A percentile compares a stretch with the other conserved stretches of the same genome.
phyloP scores from a whole-genome alignment of 2,113 vertebrate species.

The Mus spicilegus region DNA sequence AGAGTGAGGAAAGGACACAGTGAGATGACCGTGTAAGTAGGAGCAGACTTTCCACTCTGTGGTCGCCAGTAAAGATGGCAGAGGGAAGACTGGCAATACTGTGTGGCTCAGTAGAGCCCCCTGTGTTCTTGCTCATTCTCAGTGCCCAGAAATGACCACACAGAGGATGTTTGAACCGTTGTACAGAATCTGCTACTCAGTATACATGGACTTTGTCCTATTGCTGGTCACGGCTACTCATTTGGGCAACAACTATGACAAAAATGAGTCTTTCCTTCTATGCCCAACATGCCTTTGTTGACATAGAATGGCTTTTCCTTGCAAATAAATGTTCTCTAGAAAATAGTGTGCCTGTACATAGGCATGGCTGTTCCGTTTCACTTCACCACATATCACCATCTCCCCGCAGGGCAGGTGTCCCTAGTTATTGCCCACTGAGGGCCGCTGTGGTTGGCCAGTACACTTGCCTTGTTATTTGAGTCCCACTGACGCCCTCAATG shows the following conservation, averaged over 20 bases:
- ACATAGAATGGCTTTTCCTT: slow-evolving; percentile 57
- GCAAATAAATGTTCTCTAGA: slow-evolving; percentile 44
- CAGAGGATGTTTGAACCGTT: background rate
- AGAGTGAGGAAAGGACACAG: background rate
- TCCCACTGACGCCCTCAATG: background rate
- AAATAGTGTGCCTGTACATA: background rate
- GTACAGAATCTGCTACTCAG: background rate
- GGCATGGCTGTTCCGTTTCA: background rate
- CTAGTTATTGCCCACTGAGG: background rate
- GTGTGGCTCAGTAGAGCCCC: background rate
- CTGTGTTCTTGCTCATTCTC: background rate
- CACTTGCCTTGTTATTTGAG: background rate
- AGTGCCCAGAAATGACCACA: background rate
- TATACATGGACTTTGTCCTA: background rate
- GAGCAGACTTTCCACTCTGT: background rate
- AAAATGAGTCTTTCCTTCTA: background rate
- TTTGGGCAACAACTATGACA: slow-evolving; percentile 1
- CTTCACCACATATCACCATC: background rate
- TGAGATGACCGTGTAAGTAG: background rate
- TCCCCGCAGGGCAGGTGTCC: background rate
- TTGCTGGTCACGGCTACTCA: background rate
- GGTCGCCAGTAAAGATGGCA: background rate
- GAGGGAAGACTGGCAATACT: background rate
- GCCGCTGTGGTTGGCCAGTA: background rate
- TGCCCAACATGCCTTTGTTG: slow-evolving; percentile 15